Base-by-base conservation (phyloP, 2,113 vertebrate species). In the Larimichthys crocea region DNA sequence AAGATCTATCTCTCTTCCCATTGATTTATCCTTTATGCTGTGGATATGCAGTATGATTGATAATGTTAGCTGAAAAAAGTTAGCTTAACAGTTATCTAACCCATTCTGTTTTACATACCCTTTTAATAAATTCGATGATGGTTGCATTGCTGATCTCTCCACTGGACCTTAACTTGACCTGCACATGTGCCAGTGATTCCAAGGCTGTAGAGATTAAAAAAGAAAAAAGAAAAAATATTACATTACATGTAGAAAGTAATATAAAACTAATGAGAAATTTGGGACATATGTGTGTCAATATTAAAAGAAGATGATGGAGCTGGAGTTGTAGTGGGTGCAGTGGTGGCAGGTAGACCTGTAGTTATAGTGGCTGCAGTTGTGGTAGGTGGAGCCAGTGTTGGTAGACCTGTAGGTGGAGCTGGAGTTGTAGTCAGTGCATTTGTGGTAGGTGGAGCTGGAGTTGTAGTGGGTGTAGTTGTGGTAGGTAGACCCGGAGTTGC, bases 81-180 rank as follows among this genome's bases (percentile, higher is more conserved):
- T 46, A 35, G 31, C 44, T 46, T 46, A 19, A 40, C 4, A 22
- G 14, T 16, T 64, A 63, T 31, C 59, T 72, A 24, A 50, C 1
- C n/a, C 1, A 6, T 17, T 49, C 20, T 42, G 7, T 17, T 52
- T 82, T 14, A 74, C 68, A 44, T 83, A 91, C 90, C 86, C 75
- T 3, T 66, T 74, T 5, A 56, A 86, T 5, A 17, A 29, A 22
- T 0, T 76, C 2, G 15, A 16, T 55, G 56, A 91, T 57, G 3
- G 44, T 82, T 29, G 0, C 60, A 56, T 91, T 81, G 84, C 66
- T 87, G 29, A 89, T 0, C 10, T 20, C 55, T 31, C 52, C 78
- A 63, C 3, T 0, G 7, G 78, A 62, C 14, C 10, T 56, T 26
- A 93, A 15, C 15, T 3, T 86, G 24, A 92, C 46, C 65, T 65